These are phyloP conservation scores for Neolamprologus sp. DNA, from an alignment of 2,113 vertebrate genomes.

Conservation along the genomic window DNA sequence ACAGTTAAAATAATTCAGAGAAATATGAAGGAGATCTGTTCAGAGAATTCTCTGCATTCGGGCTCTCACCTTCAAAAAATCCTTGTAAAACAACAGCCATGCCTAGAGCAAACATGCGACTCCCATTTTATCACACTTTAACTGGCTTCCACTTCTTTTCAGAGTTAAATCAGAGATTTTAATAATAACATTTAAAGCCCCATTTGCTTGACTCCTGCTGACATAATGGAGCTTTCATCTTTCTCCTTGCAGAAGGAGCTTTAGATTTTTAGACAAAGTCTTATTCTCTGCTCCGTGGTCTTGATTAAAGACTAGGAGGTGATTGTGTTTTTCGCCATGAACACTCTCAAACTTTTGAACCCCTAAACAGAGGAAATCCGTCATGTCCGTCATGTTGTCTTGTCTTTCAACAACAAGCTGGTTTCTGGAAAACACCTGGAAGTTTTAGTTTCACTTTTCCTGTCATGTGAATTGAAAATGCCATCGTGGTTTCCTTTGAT, in stretches of 20 bases:
- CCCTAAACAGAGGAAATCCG: slow-evolving; percentile 15
- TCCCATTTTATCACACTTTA: background rate
- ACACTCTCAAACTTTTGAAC: slow-evolving; percentile 7
- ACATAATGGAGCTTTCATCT: slow-evolving; percentile 14
- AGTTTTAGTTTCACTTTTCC: background rate
- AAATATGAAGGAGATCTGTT: background rate
- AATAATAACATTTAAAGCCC: slow-evolving; percentile 14
- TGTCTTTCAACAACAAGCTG: background rate
- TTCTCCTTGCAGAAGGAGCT: background rate
- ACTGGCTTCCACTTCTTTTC: background rate
- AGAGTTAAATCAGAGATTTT: background rate
- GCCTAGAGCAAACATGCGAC: background rate
- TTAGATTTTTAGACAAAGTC: slow-evolving; percentile 26
- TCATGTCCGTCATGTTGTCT: background rate
- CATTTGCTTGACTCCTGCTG: background rate
- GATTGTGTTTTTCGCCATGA: background rate
- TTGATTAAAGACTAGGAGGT: slow-evolving; percentile 18
- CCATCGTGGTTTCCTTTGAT: background rate
- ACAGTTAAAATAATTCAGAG: background rate
- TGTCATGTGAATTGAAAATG: background rate
- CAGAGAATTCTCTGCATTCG: background rate
- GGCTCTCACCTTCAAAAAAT: background rate
- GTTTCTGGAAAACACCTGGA: background rate
- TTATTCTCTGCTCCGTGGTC: slow-evolving; percentile 8
- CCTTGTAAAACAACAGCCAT: background rate